These are phyloP conservation scores for Drosophila lacicola DNA, from an alignment of 2,888 invertebrate species.

Conservation along the genomic window DNA sequence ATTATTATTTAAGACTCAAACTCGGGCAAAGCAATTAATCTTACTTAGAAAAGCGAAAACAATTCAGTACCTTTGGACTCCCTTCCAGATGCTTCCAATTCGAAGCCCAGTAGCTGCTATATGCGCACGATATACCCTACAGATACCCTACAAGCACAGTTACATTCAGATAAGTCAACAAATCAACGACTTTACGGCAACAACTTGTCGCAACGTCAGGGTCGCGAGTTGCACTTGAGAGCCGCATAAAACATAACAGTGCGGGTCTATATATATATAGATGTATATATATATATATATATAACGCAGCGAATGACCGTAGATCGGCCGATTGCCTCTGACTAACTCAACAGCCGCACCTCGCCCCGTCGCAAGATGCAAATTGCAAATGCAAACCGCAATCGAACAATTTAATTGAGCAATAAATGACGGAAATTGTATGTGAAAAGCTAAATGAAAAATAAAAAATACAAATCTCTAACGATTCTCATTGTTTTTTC, in stretches of 20 bases:
- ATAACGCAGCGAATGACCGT: slow-evolving; percentile 40
- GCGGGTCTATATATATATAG: slow-evolving; percentile 11
- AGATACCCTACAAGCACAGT: not conserved
- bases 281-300: not conserved
- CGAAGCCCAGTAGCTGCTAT: not conserved
- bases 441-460: slow-evolving; percentile 24
- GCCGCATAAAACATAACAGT: slow-evolving; percentile 51
- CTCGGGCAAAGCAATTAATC: too few species aligned
- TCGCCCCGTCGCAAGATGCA: slow-evolving; percentile 34
- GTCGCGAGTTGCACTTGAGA: slow-evolving; percentile 51
- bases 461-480: slow-evolving; percentile 4
- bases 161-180: slow-evolving; percentile 32
- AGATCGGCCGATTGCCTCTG: slow-evolving; percentile 40
- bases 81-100: too few species aligned
- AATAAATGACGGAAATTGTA: slow-evolving; percentile 75
- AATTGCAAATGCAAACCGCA: slow-evolving; percentile 64
- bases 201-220: slow-evolving; percentile 45
- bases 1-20: too few species aligned
- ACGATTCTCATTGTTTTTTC: slow-evolving; percentile 21
- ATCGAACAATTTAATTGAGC: slow-evolving; percentile 68
- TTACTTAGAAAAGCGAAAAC: too few species aligned
- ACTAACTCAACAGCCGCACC: slow-evolving; percentile 25
- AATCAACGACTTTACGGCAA: slow-evolving; percentile 27
- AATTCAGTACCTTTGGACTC: too few species aligned
- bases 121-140: slow-evolving; percentile 28